phyloP scores from a whole-genome alignment of 2,888 invertebrate genomes.

The Drosophila prostipennis region DNA sequence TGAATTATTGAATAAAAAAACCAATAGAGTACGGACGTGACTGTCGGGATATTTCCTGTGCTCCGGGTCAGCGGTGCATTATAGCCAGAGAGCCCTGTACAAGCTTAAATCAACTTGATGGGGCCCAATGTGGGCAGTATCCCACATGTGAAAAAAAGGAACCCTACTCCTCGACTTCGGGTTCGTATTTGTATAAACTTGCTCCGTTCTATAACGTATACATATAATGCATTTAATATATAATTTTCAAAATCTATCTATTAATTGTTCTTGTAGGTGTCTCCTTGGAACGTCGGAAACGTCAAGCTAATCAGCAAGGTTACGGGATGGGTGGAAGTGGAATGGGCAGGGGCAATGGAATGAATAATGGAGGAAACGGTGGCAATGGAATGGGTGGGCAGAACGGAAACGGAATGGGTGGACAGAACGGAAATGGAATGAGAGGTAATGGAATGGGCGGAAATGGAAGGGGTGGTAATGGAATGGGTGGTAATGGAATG shows the following conservation, averaged over 20 bases:
- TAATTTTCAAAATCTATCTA: neutral
- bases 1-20: neutral
- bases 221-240: too few relatives aligned
- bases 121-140: conserved; percentile 15
- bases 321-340: conserved; percentile 17
- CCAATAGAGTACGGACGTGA: conserved; percentile 13
- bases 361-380: conserved; percentile 1
- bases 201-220: too few relatives aligned
- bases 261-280: neutral
- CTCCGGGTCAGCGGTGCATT: conserved; percentile 6
- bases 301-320: conserved; percentile 27
- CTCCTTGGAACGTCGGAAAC: conserved; percentile 3
- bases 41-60: conserved; percentile 14
- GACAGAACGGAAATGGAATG: conserved; percentile 5
- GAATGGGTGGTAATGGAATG: conserved; percentile 10
- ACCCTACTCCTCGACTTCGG: neutral
- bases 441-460: conserved; percentile 9
- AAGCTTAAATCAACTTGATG: conserved; percentile 3
- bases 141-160: conserved; percentile 3
- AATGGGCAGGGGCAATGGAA: conserved; percentile 7
- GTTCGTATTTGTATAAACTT: too few relatives aligned
- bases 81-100: conserved; percentile 6
- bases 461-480: neutral
- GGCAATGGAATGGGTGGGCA: conserved; percentile 4
- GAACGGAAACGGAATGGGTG: conserved; percentile 6